Base-by-base conservation (phyloP, 2,113 vertebrate species). In the Chunga burmeisteri region DNA sequence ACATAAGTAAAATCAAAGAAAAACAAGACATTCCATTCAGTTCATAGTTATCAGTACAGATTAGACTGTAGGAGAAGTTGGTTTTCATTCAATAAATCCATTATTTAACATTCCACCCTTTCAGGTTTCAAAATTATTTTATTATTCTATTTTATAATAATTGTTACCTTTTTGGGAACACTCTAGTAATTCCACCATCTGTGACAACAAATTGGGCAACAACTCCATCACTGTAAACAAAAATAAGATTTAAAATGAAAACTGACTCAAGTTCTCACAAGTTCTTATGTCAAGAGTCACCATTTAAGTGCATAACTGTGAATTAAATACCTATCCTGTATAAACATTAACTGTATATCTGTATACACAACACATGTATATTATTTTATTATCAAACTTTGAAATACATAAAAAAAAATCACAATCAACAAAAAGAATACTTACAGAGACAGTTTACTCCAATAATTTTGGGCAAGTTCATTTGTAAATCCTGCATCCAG, bases 161-260 rank as follows among this genome's bases (percentile, higher is more conserved):
- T 30, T 63, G 94, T 97, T 98, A 99, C 99, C 99, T 99, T 98
- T 98, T 99, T 2, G 99, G 99, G 96, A 98, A 99, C 81, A 99
- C 98, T 98, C 99, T 98, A 80, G 99, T 99, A 96, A 99, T 99
- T 92, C 99, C 99, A 92, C 99, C 99, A 97, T 99, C 99, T 47
- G 99, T 99, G 91, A 99, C 99, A 71, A 99, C 99, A 97, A 99
- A 99, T 62, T 98, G 98, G 68, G 99, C 99, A 90, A 98, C 97
- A 74, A 99, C 98, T 95, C 99, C 99, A 58, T 98, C 97, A 40
- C 99, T 99, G 97, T 49, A 96, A 96, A 49, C 63, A 92, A 95
- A 97, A 78, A 95, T 8, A 95, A 91, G 70, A 79, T 36, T 71
- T 77, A 66, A 77, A 71, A 83, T 91, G 7, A 87, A 90, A 88